Percentiles rank a stretch among this genome's conserved stretches.
These are phyloP conservation scores for Cottus gobio DNA, from an alignment of 2,113 vertebrate genomes.

Conservation along the genomic window DNA sequence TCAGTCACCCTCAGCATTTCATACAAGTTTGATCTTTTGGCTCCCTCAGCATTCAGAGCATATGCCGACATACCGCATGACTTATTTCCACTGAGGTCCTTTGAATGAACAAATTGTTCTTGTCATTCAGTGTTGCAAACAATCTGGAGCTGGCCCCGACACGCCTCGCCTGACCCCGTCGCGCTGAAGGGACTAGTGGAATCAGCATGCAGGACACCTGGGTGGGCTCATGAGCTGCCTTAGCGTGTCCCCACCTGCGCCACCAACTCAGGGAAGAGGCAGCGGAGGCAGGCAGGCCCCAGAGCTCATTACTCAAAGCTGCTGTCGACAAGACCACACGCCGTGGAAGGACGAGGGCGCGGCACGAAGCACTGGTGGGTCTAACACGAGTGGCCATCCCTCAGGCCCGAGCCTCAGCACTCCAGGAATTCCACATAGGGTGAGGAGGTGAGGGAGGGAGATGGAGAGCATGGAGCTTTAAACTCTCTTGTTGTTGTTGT, in stretches of 20 bases:
- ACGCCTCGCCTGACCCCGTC: slow-evolving; percentile 61
- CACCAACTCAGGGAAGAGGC: slow-evolving; percentile 49
- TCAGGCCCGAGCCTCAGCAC: slow-evolving; percentile 26
- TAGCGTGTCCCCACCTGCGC: slow-evolving; percentile 78
- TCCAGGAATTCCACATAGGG: slow-evolving; percentile 43
- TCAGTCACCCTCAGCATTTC: neutral
- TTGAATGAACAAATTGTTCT: slow-evolving; percentile 41
- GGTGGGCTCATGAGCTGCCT: slow-evolving; percentile 68
- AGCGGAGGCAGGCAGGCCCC: slow-evolving; percentile 45
- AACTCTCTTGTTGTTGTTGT: slow-evolving; percentile 1
- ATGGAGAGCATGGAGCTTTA: slow-evolving; percentile 12
- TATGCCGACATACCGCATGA: slow-evolving; percentile 6
- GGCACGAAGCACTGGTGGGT: neutral
- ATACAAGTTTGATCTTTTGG: neutral
- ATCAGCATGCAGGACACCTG: slow-evolving; percentile 65
- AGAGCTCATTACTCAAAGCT: slow-evolving; percentile 72
- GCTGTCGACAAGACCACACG: slow-evolving; percentile 64
- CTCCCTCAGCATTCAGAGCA: neutral
- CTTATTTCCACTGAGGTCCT: slow-evolving; percentile 35
- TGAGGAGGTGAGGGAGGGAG: slow-evolving; percentile 15
- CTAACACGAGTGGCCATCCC: slow-evolving; percentile 24
- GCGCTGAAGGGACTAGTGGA: slow-evolving; percentile 38
- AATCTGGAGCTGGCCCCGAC: slow-evolving; percentile 60
- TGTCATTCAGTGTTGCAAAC: slow-evolving; percentile 37
- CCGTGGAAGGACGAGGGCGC: slow-evolving; percentile 29